Base-by-base conservation (phyloP, 2,113 vertebrate species). In the Amia ocellicauda region DNA sequence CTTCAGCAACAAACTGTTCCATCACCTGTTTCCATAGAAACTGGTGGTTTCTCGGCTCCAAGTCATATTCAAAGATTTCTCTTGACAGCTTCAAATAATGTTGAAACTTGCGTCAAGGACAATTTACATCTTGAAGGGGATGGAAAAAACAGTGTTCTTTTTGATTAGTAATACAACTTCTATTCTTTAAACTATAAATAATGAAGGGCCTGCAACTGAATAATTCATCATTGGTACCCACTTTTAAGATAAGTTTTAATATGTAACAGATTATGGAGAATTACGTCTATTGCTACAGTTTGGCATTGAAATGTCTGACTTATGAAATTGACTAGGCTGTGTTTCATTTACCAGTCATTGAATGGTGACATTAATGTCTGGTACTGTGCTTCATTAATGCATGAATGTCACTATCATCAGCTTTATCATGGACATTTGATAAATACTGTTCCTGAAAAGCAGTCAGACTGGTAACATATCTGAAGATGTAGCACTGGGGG, bases 11-110 rank as follows among this genome's bases (percentile, higher is more conserved):
- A 67, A 53, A 62, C 29, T 19, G 17, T 60, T 70, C 66, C 29
- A 62, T 24, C 29, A 24, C 45, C 66, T 68, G 40, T 76, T 76
- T 70, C 74, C 60, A 74, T 70, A 69, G 72, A 68, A 74, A 73
- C 67, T 17, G 66, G 56, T 50, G 10, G 55, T 11, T 22, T 65
- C 66, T 76, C 11, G 40, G 40, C 68, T 69, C 5, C 26, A 61
- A 64, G 2, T 69, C 52, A 66, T 56, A 74, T 64, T 51, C 49
- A 31, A 69, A 11, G 40, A 52, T 67, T 58, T 53, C 4, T 42
- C 50, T 56, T 60, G 53, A 67, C 22, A 64, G 7, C 53, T 63
- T 54, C 19, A 60, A 45, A 20, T 54, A 52, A 50, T 36, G 10
- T 54, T 54, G 51, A 23, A 24, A 13, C 51, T 24, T 8, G 22